These are phyloP conservation scores for Vimba vimba DNA, from an alignment of 2,113 vertebrate genomes.

Conservation along the genomic window DNA sequence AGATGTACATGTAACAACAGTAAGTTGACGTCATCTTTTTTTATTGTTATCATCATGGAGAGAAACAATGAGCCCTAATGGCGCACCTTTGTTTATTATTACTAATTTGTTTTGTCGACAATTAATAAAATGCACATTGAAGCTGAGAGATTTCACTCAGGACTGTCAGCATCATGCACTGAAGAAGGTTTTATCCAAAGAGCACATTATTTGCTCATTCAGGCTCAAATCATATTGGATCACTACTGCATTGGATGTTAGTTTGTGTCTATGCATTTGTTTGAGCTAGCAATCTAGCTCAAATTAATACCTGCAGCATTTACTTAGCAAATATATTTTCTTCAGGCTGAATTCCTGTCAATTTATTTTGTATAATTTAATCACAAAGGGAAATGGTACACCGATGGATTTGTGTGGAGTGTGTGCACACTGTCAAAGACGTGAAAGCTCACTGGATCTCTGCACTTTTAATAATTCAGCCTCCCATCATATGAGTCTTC, in stretches of 20 bases:
- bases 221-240: not conserved
- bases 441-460: not conserved
- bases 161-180: not conserved
- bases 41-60: not conserved
- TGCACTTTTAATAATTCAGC: slow-evolving; percentile 54
- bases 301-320: not conserved
- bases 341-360: not conserved
- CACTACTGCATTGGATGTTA: not conserved
- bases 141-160: not conserved
- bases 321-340: not conserved
- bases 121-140: not conserved
- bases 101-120: not conserved
- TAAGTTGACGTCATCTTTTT: not conserved
- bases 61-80: not conserved
- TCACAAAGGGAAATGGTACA: not conserved
- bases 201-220: slow-evolving; percentile 6
- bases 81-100: not conserved
- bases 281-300: not conserved
- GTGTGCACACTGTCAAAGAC: not conserved
- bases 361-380: not conserved
- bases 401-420: not conserved
- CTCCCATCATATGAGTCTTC: slow-evolving; percentile 7
- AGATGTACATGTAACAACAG: not conserved
- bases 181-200: not conserved
- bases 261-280: not conserved